Evolutionary conservation across 1,140 invertebrate genomes (phyloP).

Genomic region (Triops cancriformis): DNA sequence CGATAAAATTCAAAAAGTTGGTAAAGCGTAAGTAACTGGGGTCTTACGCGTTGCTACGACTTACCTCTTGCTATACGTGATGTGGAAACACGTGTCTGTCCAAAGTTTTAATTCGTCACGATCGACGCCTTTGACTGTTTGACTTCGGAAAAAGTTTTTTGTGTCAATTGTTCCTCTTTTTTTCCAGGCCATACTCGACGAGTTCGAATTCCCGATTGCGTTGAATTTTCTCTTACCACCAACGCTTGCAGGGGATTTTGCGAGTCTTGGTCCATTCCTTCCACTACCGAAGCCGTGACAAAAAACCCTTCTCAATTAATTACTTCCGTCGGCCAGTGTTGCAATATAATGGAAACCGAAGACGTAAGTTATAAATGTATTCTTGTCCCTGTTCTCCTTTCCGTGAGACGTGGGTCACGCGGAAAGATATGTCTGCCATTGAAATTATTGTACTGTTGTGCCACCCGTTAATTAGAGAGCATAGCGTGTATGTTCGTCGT

Average conservation of each 20-base stretch:
- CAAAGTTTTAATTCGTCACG: neutral
- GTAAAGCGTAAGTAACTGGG: neutral
- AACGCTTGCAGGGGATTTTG: slow-evolving; percentile 81
- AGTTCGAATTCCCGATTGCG: slow-evolving; percentile 70
- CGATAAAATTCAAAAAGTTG: neutral
- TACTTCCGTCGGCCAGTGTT: slow-evolving; percentile 78
- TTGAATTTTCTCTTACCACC: slow-evolving; percentile 71
- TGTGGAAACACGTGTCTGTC: neutral
- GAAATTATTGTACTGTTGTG: neutral
- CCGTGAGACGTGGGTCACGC: neutral
- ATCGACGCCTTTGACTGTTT: neutral
- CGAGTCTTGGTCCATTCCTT: slow-evolving; percentile 65
- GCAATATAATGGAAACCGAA: slow-evolving; percentile 78
- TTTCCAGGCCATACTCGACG: slow-evolving; percentile 61
- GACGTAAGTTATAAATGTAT: slow-evolving; percentile 48
- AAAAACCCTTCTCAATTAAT: slow-evolving; percentile 57
- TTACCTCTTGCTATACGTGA: neutral
- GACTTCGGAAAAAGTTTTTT: neutral
- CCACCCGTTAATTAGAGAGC: neutral
- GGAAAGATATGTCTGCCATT: neutral
- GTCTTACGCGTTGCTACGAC: neutral
- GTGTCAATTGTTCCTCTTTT: slow-evolving; percentile 11
- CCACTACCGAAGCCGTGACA: slow-evolving; percentile 47
- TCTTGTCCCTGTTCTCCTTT: neutral
- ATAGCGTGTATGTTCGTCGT: neutral